These are phyloP conservation scores for Meiosimyza platycephala DNA, from an alignment of 2,888 invertebrate species.

Conservation along the genomic window DNA sequence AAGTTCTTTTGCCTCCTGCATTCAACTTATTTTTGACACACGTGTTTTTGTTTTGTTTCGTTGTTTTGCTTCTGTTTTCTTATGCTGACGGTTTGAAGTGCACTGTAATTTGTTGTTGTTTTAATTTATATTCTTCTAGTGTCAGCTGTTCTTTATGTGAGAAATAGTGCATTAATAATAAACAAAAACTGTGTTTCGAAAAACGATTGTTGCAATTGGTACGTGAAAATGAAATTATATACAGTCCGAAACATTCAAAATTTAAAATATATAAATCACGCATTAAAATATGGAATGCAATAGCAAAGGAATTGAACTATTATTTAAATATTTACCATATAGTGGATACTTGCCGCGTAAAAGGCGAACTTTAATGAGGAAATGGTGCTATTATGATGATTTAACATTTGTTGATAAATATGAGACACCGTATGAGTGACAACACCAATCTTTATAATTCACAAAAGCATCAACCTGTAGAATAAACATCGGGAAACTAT, in stretches of 20 bases:
- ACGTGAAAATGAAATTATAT: neutral
- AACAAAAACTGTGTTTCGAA: neutral
- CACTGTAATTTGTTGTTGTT: neutral
- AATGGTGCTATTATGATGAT: no score
- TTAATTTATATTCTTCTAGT: no score
- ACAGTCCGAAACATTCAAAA: neutral
- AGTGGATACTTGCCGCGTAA: no score
- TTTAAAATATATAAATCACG: neutral
- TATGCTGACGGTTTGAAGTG: neutral
- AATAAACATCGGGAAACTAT: no score
- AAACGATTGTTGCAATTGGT: neutral
- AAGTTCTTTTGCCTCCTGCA: constrained; percentile 10
- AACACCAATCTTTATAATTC: no score
- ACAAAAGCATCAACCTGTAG: no score
- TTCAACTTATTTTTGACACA: constrained; percentile 36
- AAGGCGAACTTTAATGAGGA: no score
- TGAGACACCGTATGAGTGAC: no score
- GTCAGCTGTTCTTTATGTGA: no score
- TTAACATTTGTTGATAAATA: no score
- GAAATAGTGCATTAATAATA: neutral
- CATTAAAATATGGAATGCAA: neutral
- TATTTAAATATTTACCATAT: no score
- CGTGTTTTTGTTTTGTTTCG: constrained; percentile 48
- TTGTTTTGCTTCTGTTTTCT: constrained; percentile 24
- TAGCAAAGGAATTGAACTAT: neutral